phyloP scores from a whole-genome alignment of 2,888 invertebrate genomes.

The Anodontia alba region DNA sequence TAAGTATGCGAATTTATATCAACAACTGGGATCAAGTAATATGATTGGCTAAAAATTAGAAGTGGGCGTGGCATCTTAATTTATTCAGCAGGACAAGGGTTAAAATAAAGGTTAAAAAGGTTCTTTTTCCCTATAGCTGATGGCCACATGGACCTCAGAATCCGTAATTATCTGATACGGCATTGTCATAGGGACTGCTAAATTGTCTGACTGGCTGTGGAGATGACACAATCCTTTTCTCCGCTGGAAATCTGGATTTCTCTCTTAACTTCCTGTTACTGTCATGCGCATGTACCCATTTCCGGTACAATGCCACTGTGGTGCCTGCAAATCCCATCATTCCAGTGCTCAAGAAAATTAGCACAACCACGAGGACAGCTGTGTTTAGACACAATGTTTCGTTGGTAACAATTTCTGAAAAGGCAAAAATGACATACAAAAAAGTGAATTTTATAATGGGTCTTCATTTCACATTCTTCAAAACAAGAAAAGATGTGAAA shows the following conservation, averaged over 20 bases:
- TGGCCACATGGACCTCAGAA: neutral
- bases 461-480: neutral
- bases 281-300: constrained; percentile 21
- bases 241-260: neutral
- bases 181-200: too few species aligned
- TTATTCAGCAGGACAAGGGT: too few species aligned
- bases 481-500: neutral
- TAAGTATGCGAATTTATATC: too few species aligned
- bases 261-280: neutral
- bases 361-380: constrained; percentile 24
- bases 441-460: too few species aligned
- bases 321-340: constrained; percentile 20
- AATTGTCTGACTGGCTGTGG: too few species aligned
- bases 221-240: neutral
- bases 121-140: too few species aligned
- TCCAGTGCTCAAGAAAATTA: constrained; percentile 33
- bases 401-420: constrained; percentile 50
- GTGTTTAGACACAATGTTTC: constrained; percentile 49
- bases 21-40: too few species aligned
- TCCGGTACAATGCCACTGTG: constrained; percentile 42
- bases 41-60: too few species aligned
- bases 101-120: too few species aligned
- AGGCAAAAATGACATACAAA: too few species aligned
- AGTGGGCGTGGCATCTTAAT: too few species aligned
- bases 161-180: neutral